Base-by-base conservation (phyloP, 1,140 invertebrate genomes). In the Hirudo medicinalis region DNA sequence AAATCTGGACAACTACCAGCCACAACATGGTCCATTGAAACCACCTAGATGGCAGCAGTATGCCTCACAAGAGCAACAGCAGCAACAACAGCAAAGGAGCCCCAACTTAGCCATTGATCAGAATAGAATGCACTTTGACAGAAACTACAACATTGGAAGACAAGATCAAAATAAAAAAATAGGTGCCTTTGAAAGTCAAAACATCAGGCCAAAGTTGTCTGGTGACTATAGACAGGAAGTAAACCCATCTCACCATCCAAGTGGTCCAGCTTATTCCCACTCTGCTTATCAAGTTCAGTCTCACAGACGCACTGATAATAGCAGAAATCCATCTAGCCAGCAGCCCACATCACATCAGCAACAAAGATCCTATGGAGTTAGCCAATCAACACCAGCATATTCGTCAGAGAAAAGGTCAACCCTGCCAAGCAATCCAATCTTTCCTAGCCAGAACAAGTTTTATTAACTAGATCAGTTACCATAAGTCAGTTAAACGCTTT, bases 1-100 rank as follows among this genome's bases (percentile, higher is more conserved):
- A 63, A 11, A 63, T 32, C 11, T 25, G 22, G 29, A 63, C 57
- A 63, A 63, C 57, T 32, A 63, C 57, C 57, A 63, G 29, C 57
- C 4, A 63, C 57, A 63, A 11, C 57, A 63, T 25, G 22, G 29
- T 32, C 57, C 29, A 15, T 5, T 25, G 15, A 22, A 63, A 22
- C 57, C 57, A 32, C 57, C 22, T 32, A 22, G 29, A 63, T 32
- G 29, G 29, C 57, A 63, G 29, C 57, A 63, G 29, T 63, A 63
- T 15, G 8, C 57, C 8, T 2, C 22, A 63, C 57, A 63, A 4
- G 54, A 20, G 57, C 6, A 63, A 0, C 57, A 8, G 1, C 57
- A 63, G 19, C 57, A 63, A 63, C 57, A 63, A n/a, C 29, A 63
- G 0, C 57, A 63, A 13, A 63, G 19, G 11, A 19, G 19, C 19